Conservation (phyloP, 2,797 vertebrate genomes). For the Trachops cirrhosus region DNA sequence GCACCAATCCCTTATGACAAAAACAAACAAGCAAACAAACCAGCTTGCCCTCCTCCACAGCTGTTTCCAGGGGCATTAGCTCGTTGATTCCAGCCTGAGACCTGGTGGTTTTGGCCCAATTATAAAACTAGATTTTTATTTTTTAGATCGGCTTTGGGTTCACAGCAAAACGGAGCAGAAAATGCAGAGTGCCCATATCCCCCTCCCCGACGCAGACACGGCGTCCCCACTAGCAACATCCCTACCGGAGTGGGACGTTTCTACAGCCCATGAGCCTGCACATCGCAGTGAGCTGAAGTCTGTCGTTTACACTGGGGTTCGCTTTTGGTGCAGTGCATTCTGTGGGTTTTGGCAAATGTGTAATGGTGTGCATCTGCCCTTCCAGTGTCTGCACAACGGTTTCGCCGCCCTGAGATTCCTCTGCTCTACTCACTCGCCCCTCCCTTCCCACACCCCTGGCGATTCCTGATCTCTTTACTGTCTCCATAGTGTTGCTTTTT, state of each 20-base stretch:
- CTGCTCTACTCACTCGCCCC: neutral
- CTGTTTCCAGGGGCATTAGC: neutral
- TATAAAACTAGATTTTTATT: neutral
- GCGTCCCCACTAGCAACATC: neutral
- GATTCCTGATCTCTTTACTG: neutral
- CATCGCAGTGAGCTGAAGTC: neutral
- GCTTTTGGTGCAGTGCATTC: neutral
- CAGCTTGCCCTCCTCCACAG: fast-evolving
- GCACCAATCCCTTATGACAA: neutral
- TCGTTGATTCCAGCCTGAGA: neutral
- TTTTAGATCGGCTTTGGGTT: neutral
- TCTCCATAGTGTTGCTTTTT: neutral
- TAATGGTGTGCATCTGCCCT: neutral
- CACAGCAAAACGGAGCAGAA: neutral
- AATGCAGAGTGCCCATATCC: neutral
- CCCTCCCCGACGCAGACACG: too few relatives aligned
- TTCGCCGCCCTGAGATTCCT: neutral
- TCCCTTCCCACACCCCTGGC: neutral
- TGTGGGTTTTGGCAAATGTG: neutral
- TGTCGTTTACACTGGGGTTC: neutral
- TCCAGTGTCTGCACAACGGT: neutral
- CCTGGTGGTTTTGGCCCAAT: neutral
- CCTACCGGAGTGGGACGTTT: neutral
- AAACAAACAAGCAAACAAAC: too few relatives aligned
- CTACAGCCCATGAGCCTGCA: neutral